Base-by-base conservation (phyloP, 2,113 vertebrate genomes). In the Pholis gunnellus region DNA sequence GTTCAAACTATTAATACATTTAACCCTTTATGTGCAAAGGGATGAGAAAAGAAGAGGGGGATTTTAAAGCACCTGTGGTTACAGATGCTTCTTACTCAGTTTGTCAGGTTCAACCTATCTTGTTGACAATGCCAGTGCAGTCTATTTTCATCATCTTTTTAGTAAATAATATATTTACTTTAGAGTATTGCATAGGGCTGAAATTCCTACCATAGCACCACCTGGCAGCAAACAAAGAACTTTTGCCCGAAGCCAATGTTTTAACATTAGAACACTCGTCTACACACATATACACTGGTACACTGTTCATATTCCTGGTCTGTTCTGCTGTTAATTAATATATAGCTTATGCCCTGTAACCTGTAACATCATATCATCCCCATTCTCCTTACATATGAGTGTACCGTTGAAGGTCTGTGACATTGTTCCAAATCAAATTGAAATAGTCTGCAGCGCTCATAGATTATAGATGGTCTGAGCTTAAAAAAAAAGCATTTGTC, bases 391-490 rank as follows among this genome's bases (percentile, higher is more conserved):
- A 78, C 34, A 68, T 76, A 29, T 83, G 68, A 82, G 76, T 76
- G 63, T 34, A 79, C 57, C 54, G 75, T 81, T 20, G 59, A 88
- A 90, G 75, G 84, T 87, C 80, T 59, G 38, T 78, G 78, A 86
- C 86, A 87, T 82, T 86, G 78, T 83, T 83, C 60, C 64, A 87
- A 84, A 85, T 87, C 68, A 76, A 92, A 90, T 83, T 82, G 76
- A 89, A 88, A 88, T 69, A 68, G 70, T 89, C 85, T 70, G 78
- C 2, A 48, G 42, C 17, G 38, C 80, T 76, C 77, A 79, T 75
- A 83, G 71, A 87, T 85, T 87, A 89, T 81, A 83, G 76, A 88
- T 85, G 73, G 66, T 36, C 73, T 77, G 79, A 89, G 85, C 76
- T 84, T 84, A 50, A 34, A 80, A 65, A 73, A 72, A 85, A 73